Evolutionary conservation across 2,888 invertebrate genomes (phyloP), one percentile per base, ranked within the genome.

Genomic region (Drosophila conformis): DNA sequence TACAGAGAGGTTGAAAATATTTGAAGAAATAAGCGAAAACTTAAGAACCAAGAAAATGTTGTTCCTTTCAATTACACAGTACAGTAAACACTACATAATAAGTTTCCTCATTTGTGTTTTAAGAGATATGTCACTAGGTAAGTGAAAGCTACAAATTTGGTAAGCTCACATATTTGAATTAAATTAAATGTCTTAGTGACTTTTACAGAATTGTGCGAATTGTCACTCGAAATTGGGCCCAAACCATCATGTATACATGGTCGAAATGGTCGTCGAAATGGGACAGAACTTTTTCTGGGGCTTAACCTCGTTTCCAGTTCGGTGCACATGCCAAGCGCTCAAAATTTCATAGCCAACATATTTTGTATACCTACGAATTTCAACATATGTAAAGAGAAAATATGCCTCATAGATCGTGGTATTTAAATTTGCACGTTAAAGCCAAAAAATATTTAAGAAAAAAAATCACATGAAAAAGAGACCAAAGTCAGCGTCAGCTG

Each of bases 391-490:
- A 68, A 77, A 63, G 65, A 40, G 59, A 65, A 78, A 73, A 77
- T 25, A 64, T 42, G 54, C 64, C 51, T 69, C 65, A 60, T 63
- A 68, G 69, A 74, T 72, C 79, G 77, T 65, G 73, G 69, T 72
- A 87, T 73, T 72, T 87, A 69, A 89, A 89, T 87, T 89, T 82
- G 79, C 83, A 84, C 82, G 80, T 71, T 66, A 66, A 35, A 80
- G 69, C 60, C 58, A 70, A 18, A 15, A 25, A 25, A 38, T 10
- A 33, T 18, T 36, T 36, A 15, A 0, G 1, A n/a, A 1, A 18
- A 46, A 40, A 59, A 51, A 59, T 49, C 60, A 69, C 68, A 33
- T 29, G 25, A 56, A 62, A 60, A 63, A 62, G 69, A 59, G 66
- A 66, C 58, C 40, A 56, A 57, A 58, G 73, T 56, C 53, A 65